Evolutionary conservation across 2,888 invertebrate genomes (phyloP), one percentile per base, ranked within the genome.

Genomic region (Bellardia pandia): DNA sequence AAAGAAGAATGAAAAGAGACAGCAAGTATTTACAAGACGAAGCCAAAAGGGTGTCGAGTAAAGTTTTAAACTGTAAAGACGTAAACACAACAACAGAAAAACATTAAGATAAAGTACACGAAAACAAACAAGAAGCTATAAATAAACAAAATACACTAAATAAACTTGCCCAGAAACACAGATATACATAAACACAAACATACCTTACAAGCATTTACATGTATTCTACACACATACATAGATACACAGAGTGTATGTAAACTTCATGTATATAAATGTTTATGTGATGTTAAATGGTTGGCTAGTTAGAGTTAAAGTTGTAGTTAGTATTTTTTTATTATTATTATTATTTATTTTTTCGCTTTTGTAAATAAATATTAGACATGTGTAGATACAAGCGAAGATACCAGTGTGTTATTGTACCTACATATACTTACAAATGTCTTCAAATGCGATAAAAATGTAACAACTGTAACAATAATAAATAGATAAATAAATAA

Each of bases 81-180:
- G 56, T 53, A 23, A 78, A 78, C 69, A 58, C 14, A 64, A 82
- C 60, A 74, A 58, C 33, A 23, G 23, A 58, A 75, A 75, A 80
- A 83, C 80, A 84, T 80, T 83, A 80, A 83, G 83, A 84, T 86
- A 84, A 86, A 86, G 23, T 76, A 62, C 80, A 80, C 80, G 80
- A 80, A 83, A 77, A 86, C 80, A 72, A 86, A 66, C 83, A 53
- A 72, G 60, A 66, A 76, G 53, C 72, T 56, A 80, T 84, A 86
- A 79, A 84, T 80, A 80, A 76, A 86, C 83, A 72, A 72, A 79
- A 56, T 72, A 80, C 66, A 71, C 40, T 30, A 81, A 74, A 81
- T 58, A 66, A 74, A 72, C 37, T 64, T 42, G 37, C 48, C 53
- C 16, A 42, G 30, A n/a, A 8, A 66, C 23, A 64, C 48, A 56